Conservation (phyloP, 2,113 vertebrate genomes). For the Pomatostomus ruficeps region DNA sequence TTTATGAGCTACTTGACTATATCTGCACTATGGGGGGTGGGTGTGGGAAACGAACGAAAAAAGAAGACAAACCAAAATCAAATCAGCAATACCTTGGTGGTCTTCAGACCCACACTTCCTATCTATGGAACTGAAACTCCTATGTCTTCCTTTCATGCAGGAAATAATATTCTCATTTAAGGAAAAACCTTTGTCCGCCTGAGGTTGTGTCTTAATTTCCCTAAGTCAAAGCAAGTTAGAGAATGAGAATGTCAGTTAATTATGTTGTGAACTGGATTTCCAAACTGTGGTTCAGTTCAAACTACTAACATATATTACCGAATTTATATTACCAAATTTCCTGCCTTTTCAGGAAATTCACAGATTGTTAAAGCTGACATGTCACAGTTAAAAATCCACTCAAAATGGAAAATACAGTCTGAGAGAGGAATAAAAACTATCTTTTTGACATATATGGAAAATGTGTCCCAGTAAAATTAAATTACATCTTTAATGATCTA, state of each 20-base stretch:
- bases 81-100: background rate
- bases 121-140: background rate
- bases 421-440: background rate
- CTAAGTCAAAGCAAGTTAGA: background rate
- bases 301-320: background rate
- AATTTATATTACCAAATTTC: background rate
- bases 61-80: background rate
- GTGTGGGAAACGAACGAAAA: background rate
- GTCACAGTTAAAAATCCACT: background rate
- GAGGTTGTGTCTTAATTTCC: background rate
- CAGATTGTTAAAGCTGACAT: background rate
- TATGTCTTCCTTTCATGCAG: background rate
- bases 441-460: background rate
- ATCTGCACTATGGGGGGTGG: accelerated
- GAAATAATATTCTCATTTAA: background rate
- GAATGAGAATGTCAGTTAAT: background rate
- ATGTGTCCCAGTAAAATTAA: background rate
- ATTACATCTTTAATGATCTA: background rate
- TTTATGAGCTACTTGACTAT: background rate
- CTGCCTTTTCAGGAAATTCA: background rate
- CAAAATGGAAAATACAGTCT: background rate
- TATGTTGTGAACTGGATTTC: background rate
- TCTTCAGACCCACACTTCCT: background rate
- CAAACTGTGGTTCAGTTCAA: background rate
- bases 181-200: background rate